A percentile compares a stretch with the other conserved stretches of the same genome.
These are phyloP conservation scores for Phymanthus crucifer DNA, from an alignment of 92 coral and sea anemone genomes.

Conservation along the genomic window DNA sequence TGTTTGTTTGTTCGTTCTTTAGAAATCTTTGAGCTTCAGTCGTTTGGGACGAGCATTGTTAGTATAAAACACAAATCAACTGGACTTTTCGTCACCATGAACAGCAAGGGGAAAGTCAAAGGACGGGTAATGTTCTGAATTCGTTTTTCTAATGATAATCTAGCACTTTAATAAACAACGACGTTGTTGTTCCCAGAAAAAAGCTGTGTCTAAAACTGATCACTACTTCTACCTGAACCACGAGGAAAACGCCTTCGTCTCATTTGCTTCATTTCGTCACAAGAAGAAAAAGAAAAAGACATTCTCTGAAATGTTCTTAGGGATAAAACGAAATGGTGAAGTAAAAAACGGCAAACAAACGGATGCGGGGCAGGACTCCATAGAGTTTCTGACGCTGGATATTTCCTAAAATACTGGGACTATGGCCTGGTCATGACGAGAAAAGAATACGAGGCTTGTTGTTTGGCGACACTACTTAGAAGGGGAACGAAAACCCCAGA, in stretches of 20 bases:
- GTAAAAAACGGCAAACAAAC: conserved; percentile 62
- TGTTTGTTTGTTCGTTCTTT: neutral
- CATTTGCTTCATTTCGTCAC: conserved; percentile 75
- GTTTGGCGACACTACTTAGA: too few species aligned
- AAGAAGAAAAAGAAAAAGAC: conserved; percentile 57
- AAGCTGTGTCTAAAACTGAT: conserved; percentile 36
- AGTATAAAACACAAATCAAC: conserved; percentile 64
- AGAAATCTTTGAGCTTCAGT: conserved; percentile 86
- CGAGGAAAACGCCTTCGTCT: conserved; percentile 84
- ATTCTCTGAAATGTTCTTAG: conserved; percentile 74
- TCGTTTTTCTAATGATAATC: neutral
- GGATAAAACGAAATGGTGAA: conserved; percentile 69
- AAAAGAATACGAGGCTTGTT: too few species aligned
- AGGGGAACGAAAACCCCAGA: too few species aligned
- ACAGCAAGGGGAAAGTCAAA: conserved; percentile 61
- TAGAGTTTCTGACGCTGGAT: conserved; percentile 54
- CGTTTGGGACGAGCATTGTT: conserved; percentile 82
- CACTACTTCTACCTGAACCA: conserved; percentile 77
- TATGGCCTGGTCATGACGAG: neutral
- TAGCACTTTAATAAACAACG: too few species aligned
- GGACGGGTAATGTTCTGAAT: conserved; percentile 51
- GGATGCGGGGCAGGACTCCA: conserved; percentile 76
- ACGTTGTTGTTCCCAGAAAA: conserved; percentile 36
- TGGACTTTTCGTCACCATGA: conserved; percentile 64
- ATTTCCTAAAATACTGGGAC: neutral